Evolutionary conservation across 2,113 vertebrate genomes (phyloP).

Genomic region (Microcebus lehilahytsara): DNA sequence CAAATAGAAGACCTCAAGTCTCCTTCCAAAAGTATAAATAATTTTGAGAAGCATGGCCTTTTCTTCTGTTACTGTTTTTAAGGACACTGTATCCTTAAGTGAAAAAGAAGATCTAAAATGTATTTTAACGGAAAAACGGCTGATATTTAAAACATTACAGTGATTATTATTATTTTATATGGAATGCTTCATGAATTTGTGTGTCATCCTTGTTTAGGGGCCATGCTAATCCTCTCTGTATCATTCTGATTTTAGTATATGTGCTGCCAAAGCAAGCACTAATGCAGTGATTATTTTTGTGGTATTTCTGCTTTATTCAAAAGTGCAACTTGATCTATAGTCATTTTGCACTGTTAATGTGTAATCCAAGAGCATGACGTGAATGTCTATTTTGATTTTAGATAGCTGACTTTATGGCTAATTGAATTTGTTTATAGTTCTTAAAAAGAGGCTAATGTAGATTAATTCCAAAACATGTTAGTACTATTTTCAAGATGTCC

Average conservation of each 20-base stretch:
- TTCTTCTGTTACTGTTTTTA: slow-evolving; percentile 7
- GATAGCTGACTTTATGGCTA: slow-evolving; percentile 28
- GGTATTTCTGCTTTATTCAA: background rate
- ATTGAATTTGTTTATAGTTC: slow-evolving; percentile 43
- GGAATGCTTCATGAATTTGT: no score
- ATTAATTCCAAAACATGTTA: slow-evolving; percentile 39
- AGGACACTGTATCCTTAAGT: background rate
- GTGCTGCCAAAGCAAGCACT: no score
- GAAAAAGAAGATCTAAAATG: slow-evolving; percentile 20
- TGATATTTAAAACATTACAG: background rate
- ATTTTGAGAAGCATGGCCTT: background rate
- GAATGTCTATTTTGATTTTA: slow-evolving; percentile 21
- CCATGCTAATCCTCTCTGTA: no score
- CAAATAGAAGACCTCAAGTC: background rate
- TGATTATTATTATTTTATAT: background rate
- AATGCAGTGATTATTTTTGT: slow-evolving; percentile 22
- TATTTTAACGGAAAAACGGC: slow-evolving; percentile 55
- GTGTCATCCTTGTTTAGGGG: no score
- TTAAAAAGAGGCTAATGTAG: slow-evolving; percentile 39
- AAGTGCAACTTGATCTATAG: background rate
- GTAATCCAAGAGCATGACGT: background rate
- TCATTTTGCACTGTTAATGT: slow-evolving; percentile 33
- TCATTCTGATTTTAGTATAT: no score
- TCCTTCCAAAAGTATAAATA: slow-evolving; percentile 11
- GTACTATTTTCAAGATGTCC: slow-evolving; percentile 20